Conservation (phyloP, 1,140 invertebrate genomes). For the Aphidius gifuensis region DNA sequence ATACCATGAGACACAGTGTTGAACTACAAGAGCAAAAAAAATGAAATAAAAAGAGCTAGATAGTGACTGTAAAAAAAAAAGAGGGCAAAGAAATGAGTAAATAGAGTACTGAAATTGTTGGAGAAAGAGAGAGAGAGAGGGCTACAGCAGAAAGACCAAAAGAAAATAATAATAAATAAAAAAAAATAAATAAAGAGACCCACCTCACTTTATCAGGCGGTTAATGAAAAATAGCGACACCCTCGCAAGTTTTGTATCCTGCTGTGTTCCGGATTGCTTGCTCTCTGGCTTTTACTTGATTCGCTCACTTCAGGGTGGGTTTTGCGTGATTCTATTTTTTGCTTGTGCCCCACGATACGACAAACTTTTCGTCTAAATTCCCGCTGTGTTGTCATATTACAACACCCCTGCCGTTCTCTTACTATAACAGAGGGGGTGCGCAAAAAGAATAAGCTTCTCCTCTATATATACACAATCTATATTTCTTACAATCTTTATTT, state of each 20-base stretch:
- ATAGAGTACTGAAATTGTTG: conserved; percentile 2
- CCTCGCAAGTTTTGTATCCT: conserved; percentile 36
- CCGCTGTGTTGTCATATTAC: conserved; percentile 44
- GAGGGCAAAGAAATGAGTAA: conserved; percentile 2
- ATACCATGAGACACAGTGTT: too few species aligned
- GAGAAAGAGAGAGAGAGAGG: not conserved
- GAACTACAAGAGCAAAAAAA: too few species aligned
- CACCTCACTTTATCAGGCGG: conserved; percentile 38
- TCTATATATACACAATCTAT: too few species aligned
- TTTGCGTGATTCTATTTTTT: conserved; percentile 40
- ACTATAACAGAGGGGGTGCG: conserved; percentile 1
- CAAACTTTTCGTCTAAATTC: conserved; percentile 41
- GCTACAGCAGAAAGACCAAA: conserved; percentile 6
- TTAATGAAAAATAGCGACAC: conserved; percentile 52
- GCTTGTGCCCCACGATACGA: conserved; percentile 9
- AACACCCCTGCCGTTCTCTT: conserved; percentile 29
- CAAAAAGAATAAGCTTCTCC: not conserved
- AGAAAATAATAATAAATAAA: conserved; percentile 35
- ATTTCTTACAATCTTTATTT: too few species aligned
- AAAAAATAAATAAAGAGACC: conserved; percentile 20
- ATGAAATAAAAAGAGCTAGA: too few species aligned
- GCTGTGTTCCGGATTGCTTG: conserved; percentile 44
- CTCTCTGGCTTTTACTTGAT: conserved; percentile 35
- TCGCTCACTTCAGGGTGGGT: conserved; percentile 36
- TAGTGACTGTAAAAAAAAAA: not conserved